Percentiles rank a stretch among this genome's conserved stretches.
phyloP scores from a whole-genome alignment of 1,140 invertebrate genomes.

The Lysiphlebus fabarum region DNA sequence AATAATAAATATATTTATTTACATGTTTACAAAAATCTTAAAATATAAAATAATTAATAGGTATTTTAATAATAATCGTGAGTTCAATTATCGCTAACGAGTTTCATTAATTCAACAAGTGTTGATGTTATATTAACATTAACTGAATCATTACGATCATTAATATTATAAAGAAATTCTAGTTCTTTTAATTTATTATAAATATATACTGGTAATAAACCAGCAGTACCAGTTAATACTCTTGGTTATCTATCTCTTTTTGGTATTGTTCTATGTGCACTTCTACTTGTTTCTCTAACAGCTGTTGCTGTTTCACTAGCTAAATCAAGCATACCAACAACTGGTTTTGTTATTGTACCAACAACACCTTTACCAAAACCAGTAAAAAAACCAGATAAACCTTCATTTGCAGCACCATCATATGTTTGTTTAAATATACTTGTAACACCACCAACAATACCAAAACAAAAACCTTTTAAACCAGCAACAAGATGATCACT shows the following conservation, averaged over 20 bases:
- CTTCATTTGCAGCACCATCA: constrained; percentile 81
- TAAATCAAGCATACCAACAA: constrained; percentile 92
- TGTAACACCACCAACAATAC: constrained; percentile 86
- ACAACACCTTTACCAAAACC: constrained; percentile 92
- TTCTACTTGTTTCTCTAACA: constrained; percentile 82
- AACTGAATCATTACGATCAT: constrained; percentile 71
- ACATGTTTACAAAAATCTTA: no score
- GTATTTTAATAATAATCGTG: no score
- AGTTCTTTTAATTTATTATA: constrained; percentile 77
- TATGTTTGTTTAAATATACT: constrained; percentile 91
- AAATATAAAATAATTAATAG: no score
- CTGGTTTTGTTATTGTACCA: constrained; percentile 93
- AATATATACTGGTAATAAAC: constrained; percentile 78
- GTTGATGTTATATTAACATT: no score
- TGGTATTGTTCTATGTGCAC: constrained; percentile 66
- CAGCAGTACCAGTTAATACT: constrained; percentile 77
- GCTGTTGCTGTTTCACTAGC: constrained; percentile 91
- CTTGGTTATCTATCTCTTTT: constrained; percentile 69
- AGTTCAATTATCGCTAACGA: no score
- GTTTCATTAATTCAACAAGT: no score
- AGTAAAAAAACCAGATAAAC: constrained; percentile 82
- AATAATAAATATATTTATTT: no score
- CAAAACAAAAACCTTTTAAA: constrained; percentile 88
- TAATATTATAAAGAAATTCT: constrained; percentile 78
- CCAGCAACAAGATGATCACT: constrained; percentile 86